These are phyloP conservation scores for Fukomys damarensis DNA, from an alignment of 2,113 vertebrate species.

Conservation along the genomic window DNA sequence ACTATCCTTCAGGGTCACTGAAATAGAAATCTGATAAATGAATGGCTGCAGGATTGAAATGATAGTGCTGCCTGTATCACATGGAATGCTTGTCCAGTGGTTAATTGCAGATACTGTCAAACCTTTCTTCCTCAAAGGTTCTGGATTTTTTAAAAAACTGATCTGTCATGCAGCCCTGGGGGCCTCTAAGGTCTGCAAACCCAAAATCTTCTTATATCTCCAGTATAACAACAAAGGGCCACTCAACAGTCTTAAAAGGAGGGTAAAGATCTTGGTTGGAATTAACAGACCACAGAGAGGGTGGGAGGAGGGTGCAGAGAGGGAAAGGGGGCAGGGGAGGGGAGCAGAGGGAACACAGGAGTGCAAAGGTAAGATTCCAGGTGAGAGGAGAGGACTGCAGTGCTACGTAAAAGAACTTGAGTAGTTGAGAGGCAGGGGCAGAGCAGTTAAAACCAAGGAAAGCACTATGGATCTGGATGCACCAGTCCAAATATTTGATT, in stretches of 20 bases:
- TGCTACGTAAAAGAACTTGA: constrained; percentile 58
- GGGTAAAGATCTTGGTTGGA: too few relatives aligned
- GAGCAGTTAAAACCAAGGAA: constrained; percentile 78
- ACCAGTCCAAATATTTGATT: constrained; percentile 84
- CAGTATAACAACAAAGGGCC: neutral
- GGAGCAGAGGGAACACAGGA: neutral
- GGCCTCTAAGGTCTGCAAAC: constrained; percentile 24
- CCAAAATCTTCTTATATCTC: neutral
- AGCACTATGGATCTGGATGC: constrained; percentile 75
- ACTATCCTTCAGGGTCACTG: neutral
- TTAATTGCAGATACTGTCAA: accelerated
- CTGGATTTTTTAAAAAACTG: neutral
- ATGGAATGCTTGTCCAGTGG: neutral
- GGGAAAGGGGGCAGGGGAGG: neutral
- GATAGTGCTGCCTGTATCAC: neutral
- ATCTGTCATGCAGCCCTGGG: constrained; percentile 26
- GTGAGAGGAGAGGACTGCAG: constrained; percentile 16
- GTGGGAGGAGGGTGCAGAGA: neutral
- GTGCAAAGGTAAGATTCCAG: neutral
- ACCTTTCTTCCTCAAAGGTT: neutral
- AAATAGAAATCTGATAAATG: neutral
- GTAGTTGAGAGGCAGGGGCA: constrained; percentile 51
- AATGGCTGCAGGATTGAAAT: neutral
- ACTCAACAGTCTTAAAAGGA: constrained; percentile 50
- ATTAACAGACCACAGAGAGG: neutral